phyloP scores from a whole-genome alignment of 30 jellyfish, hydroid and myxozoan genomes.

The Clytia hemisphaerica region DNA sequence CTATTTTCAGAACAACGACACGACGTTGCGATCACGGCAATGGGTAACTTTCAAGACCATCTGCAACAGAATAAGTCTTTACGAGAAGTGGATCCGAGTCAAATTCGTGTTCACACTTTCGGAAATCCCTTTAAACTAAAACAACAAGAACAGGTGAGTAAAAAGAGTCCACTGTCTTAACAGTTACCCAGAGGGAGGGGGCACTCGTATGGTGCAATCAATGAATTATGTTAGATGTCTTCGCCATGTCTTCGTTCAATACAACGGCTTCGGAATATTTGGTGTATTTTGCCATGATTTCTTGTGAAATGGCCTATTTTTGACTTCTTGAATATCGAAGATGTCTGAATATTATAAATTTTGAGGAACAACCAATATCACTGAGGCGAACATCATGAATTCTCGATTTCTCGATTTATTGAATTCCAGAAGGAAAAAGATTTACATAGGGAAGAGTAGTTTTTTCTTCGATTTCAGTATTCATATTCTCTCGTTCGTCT shows the following conservation, averaged over 20 bases:
- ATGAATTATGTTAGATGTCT: not conserved
- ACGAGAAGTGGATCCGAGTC: slow-evolving; percentile 97
- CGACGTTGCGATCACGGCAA: slow-evolving; percentile 68
- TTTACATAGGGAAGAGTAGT: too few relatives aligned
- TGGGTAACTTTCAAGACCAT: slow-evolving; percentile 93
- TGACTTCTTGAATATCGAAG: too few relatives aligned
- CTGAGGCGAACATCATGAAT: too few relatives aligned
- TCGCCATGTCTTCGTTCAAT: not conserved
- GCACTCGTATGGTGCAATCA: not conserved
- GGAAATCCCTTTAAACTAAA: slow-evolving; percentile 93
- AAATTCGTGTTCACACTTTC: slow-evolving; percentile 82
- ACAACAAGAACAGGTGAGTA: slow-evolving; percentile 81
- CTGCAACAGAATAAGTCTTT: slow-evolving; percentile 60
- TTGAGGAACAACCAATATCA: too few relatives aligned
- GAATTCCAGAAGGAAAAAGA: too few relatives aligned
- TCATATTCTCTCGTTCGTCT: too few relatives aligned
- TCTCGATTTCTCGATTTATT: too few relatives aligned
- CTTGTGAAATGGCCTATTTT: not conserved
- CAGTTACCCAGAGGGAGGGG: not conserved
- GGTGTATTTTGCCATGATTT: not conserved
- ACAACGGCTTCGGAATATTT: not conserved
- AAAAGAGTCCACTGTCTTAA: too few relatives aligned
- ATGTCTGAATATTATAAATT: too few relatives aligned
- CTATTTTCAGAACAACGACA: slow-evolving; percentile 56
- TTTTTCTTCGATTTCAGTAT: too few relatives aligned